Conservation (phyloP, 2,113 vertebrate genomes). For the Pterocles burchelli region DNA sequence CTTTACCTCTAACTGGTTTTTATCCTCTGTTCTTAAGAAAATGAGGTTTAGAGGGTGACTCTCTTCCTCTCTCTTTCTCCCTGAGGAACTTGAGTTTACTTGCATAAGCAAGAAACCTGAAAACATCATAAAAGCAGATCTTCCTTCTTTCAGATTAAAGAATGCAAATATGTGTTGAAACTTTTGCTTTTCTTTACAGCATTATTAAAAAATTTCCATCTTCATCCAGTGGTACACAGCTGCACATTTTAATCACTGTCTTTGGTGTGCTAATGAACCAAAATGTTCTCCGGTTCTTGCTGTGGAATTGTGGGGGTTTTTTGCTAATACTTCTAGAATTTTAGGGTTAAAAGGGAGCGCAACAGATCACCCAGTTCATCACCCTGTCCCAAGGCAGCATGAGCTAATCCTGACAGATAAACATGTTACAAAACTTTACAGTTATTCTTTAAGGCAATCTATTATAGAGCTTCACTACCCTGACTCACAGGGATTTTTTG, state of each 20-base stretch:
- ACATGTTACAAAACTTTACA: slow-evolving; percentile 40
- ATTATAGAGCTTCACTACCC: background rate
- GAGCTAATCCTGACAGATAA: slow-evolving; percentile 58
- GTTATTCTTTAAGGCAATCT: slow-evolving; percentile 40
- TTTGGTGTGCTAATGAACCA: background rate
- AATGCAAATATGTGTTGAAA: background rate
- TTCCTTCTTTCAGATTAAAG: background rate
- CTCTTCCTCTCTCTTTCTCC: background rate
- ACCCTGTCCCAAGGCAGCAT: slow-evolving; percentile 31
- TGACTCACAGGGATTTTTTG: slow-evolving; percentile 14
- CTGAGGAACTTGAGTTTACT: background rate
- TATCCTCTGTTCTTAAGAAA: background rate
- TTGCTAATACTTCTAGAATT: slow-evolving; percentile 10
- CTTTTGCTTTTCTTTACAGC: background rate
- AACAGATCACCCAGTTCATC: slow-evolving; percentile 37
- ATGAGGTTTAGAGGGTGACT: background rate
- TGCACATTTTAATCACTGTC: background rate
- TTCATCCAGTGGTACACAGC: background rate
- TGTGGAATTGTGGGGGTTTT: background rate
- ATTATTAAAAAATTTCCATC: background rate
- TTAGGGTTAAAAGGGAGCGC: slow-evolving; percentile 9
- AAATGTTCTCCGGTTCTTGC: background rate
- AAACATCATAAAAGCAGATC: background rate
- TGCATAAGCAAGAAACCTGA: background rate
- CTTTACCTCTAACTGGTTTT: background rate